Base-by-base conservation (phyloP, 2,888 invertebrate species). In the Onchidella celtica region DNA sequence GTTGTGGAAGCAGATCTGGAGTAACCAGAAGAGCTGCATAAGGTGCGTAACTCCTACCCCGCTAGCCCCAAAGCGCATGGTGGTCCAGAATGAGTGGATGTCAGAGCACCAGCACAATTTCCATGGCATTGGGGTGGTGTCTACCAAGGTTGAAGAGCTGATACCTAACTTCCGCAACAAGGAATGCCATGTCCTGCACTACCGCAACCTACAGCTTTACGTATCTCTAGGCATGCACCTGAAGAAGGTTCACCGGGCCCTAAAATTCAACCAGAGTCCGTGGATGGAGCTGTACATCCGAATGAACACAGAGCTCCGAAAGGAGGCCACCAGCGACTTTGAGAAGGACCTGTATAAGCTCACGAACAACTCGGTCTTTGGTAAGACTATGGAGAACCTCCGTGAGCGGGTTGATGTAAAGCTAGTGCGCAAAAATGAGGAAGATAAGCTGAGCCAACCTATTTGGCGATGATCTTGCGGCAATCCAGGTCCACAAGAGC, bases 251-350 rank as follows among this genome's bases (percentile, higher is more conserved):
- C 88, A 89, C 89, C 76, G 89, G 69, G 86, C 88, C 6, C 73
- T 93, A 36, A 68, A 87, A 83, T 93, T 92, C 83, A 78, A 66
- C 84, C 85, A 89, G 65, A 11, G 27, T 1, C 34, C 73, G 0
- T 93, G 92, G 90, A 83, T 93, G 32, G 90, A 90, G 72, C 61
- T 84, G 1, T 92, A 93, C 76, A 91, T 92, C 0, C 84, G 89
- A 24, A 85, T 89, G 0, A 86, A 89, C 80, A 88, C 87, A 3
- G 55, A 86, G 1, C 78, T 77, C 63, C 59, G 91, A 21, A 87
- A 85, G 83, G 47, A 85, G n/a, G 90, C 83, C 85, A 88, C 84
- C 79, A 90, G 85, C 84, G 87, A 89, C 29, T 92, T 92, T 84
- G 90, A 90, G 73, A 79, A 93, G 89, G 83, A 89, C 83, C 89